phyloP scores from a whole-genome alignment of 2,888 invertebrate species.

The Mimas tiliae region DNA sequence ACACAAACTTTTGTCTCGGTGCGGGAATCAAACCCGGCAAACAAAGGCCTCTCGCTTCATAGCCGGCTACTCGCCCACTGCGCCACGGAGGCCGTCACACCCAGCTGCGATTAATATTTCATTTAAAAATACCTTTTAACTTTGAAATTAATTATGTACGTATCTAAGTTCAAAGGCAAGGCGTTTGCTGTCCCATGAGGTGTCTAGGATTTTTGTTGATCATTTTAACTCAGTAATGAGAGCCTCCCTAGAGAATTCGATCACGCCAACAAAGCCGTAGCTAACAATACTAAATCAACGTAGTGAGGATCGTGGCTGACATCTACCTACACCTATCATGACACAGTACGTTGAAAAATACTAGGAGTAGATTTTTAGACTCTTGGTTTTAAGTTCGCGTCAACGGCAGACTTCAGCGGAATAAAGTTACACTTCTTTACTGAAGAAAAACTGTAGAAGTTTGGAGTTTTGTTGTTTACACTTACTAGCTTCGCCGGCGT shows the following conservation, averaged over 20 bases:
- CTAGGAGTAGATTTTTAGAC: background rate
- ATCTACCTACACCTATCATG: background rate
- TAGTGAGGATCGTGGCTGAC: background rate
- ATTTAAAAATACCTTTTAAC: too few species aligned
- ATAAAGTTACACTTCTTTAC: background rate
- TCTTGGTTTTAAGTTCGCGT: background rate
- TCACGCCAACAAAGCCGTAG: background rate
- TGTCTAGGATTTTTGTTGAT: background rate
- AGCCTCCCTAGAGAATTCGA: background rate
- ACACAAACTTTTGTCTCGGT: too few species aligned
- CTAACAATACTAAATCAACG: constrained; percentile 2
- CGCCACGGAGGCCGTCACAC: too few species aligned
- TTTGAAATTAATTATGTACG: background rate
- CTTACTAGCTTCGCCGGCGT: background rate
- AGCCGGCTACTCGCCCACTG: too few species aligned
- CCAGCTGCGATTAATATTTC: too few species aligned
- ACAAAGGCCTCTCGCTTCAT: too few species aligned
- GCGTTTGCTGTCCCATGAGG: background rate
- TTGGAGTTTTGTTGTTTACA: constrained; percentile 3
- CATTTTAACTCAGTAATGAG: background rate
- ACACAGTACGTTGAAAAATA: background rate
- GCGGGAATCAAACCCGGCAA: too few species aligned
- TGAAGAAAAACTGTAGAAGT: background rate
- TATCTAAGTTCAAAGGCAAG: background rate
- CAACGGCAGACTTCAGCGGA: background rate